These are phyloP conservation scores for Otus sunia DNA, from an alignment of 2,113 vertebrate genomes.

Conservation along the genomic window DNA sequence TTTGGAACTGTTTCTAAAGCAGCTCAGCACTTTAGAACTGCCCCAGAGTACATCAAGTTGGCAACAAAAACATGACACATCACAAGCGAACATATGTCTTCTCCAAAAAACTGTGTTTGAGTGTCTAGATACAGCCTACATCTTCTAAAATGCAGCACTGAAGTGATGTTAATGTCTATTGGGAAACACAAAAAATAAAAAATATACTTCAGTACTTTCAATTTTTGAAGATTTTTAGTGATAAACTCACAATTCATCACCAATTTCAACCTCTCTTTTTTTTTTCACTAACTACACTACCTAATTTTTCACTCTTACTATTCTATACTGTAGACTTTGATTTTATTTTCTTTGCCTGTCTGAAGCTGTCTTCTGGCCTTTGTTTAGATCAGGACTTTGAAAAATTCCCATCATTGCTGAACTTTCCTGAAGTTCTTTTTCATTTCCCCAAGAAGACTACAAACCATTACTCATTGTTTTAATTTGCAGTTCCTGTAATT, in stretches of 20 bases:
- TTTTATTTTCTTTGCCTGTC: background rate
- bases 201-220: too few species aligned
- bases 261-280: background rate
- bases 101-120: background rate
- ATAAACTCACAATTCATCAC: background rate
- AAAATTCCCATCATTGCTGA: background rate
- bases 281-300: background rate
- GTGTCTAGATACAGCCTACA: background rate
- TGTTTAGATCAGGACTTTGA: background rate
- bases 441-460: background rate
- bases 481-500: conserved; percentile 58
- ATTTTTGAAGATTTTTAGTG: background rate
- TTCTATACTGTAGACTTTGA: background rate
- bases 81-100: background rate
- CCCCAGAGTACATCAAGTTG: background rate
- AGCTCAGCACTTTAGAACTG: conserved; percentile 12
- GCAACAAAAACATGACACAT: background rate
- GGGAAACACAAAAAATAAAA: background rate
- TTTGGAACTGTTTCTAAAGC: background rate
- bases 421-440: background rate
- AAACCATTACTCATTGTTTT: conserved; percentile 32
- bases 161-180: background rate
- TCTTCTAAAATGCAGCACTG: background rate
- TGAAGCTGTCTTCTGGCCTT: background rate
- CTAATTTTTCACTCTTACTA: background rate